phyloP scores from a whole-genome alignment of 2,888 invertebrate genomes.

The Apomyelois bistriatella region DNA sequence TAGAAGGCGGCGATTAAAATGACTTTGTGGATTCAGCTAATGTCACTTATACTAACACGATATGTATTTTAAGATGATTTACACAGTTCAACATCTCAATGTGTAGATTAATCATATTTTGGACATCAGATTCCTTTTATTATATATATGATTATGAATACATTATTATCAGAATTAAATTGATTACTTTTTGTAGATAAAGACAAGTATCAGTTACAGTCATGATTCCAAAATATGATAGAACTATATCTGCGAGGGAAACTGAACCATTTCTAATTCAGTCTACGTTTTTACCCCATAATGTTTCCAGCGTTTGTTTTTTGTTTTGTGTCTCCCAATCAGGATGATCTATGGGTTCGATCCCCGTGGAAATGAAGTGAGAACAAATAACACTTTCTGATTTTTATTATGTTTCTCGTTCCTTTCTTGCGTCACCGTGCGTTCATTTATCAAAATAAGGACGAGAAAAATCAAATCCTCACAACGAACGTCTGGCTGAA shows the following conservation, averaged over 20 bases:
- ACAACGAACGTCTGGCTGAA: slow-evolving; percentile 99
- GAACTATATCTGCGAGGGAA: too few relatives aligned
- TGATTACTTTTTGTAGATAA: not conserved
- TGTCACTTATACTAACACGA: not conserved
- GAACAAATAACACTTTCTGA: slow-evolving; percentile 34
- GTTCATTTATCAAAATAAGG: slow-evolving; percentile 87
- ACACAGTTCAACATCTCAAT: not conserved
- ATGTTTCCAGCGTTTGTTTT: not conserved
- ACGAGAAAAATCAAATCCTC: slow-evolving; percentile 99
- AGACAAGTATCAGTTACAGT: too few relatives aligned
- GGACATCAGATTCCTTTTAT: too few relatives aligned
- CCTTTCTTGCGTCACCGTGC: slow-evolving; percentile 78
- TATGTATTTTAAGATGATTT: not conserved
- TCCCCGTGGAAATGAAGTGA: slow-evolving; percentile 23
- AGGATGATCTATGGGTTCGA: slow-evolving; percentile 18
- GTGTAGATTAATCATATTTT: not conserved
- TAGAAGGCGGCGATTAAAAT: slow-evolving; percentile 39
- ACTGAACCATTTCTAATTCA: too few relatives aligned
- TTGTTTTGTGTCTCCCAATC: not conserved
- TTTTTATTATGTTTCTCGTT: slow-evolving; percentile 71
- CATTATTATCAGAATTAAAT: too few relatives aligned
- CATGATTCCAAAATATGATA: too few relatives aligned
- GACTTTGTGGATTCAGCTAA: slow-evolving; percentile 34
- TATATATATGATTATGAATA: too few relatives aligned
- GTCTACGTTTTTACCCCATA: not conserved